Evolutionary conservation across 2,797 vertebrate genomes (phyloP).

Genomic region (Thamnophis elegans): DNA sequence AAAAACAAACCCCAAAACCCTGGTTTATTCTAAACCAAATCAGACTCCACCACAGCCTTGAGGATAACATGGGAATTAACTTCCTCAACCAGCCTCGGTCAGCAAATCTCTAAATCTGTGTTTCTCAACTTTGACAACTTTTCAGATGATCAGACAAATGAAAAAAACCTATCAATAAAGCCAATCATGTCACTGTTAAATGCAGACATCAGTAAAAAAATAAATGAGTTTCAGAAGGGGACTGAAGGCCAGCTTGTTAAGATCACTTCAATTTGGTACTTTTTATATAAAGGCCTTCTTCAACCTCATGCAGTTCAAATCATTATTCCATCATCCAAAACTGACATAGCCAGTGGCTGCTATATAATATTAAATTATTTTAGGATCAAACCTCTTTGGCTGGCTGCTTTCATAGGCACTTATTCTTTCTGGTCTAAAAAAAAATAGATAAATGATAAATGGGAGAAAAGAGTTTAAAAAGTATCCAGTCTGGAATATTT

Average conservation of each 20-base stretch:
- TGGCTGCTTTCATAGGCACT: background rate
- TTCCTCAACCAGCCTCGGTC: background rate
- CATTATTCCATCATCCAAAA: background rate
- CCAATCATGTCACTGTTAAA: background rate
- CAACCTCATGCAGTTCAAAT: background rate
- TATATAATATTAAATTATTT: background rate
- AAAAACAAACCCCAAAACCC: background rate
- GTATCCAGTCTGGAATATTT: background rate
- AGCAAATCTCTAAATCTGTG: background rate
- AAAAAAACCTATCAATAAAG: background rate
- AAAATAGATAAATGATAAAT: background rate
- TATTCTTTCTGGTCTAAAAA: background rate
- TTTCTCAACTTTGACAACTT: background rate
- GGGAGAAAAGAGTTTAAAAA: background rate
- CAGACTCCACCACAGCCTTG: background rate
- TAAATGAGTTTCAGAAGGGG: background rate
- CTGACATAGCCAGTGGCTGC: background rate
- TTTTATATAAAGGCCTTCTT: background rate
- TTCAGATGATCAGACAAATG: background rate
- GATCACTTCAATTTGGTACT: background rate
- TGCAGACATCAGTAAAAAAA: background rate
- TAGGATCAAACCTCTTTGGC: background rate
- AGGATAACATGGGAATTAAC: background rate
- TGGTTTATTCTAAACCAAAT: background rate
- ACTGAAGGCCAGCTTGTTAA: background rate